Evolutionary conservation across 2,888 invertebrate genomes (phyloP).

Genomic region (Proisotoma minuta): DNA sequence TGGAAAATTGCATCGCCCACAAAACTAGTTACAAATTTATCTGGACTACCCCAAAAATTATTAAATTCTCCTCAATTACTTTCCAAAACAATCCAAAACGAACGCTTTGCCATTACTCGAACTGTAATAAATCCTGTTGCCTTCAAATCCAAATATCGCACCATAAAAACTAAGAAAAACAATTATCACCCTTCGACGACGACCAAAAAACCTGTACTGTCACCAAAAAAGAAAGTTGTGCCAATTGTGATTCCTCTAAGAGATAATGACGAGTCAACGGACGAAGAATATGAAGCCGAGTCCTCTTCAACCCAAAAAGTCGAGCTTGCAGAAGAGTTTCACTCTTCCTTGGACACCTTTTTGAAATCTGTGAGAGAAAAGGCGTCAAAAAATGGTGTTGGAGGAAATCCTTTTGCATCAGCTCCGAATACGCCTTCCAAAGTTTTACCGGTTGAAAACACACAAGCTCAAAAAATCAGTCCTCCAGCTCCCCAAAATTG

Average conservation of each 20-base stretch:
- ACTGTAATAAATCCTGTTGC: neutral
- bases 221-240: neutral
- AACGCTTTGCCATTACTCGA: neutral
- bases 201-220: too few species aligned
- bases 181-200: neutral
- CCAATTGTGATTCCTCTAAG: constrained; percentile 12
- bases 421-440: too few species aligned
- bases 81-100: too few species aligned
- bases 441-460: too few species aligned
- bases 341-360: constrained; percentile 8
- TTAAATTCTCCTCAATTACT: too few species aligned
- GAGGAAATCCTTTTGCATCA: constrained; percentile 2
- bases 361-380: constrained; percentile 8
- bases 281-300: neutral
- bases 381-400: constrained; percentile 1
- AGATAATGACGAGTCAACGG: constrained; percentile 9
- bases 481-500: neutral
- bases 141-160: neutral
- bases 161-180: neutral
- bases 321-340: constrained; percentile 1
- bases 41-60: too few species aligned
- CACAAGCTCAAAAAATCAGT: too few species aligned
- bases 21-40: too few species aligned
- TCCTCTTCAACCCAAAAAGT: neutral
- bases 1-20: too few species aligned